phyloP scores from a whole-genome alignment of 2,113 vertebrate genomes.

The Benitochromis conjunctus region DNA sequence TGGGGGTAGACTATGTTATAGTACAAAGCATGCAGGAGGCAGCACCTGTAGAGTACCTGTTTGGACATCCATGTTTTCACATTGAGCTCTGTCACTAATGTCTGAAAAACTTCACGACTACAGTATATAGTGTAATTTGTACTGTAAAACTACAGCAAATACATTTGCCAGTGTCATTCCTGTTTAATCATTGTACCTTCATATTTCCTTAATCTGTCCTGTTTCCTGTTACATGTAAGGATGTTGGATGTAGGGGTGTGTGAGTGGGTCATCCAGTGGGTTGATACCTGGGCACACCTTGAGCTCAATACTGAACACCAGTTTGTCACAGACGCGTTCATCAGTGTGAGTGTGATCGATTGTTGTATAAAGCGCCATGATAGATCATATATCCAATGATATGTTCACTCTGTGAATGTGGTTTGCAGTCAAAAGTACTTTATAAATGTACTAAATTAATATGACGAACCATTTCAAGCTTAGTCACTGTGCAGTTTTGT shows the following conservation, averaged over 20 bases:
- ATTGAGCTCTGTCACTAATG: neutral
- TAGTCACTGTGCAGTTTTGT: neutral
- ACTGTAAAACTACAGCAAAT: neutral
- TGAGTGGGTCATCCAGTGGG: neutral
- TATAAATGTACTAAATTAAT: neutral
- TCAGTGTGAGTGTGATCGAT: neutral
- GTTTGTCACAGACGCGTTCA: neutral
- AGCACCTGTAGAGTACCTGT: neutral
- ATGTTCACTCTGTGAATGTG: neutral
- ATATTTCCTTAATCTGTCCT: neutral
- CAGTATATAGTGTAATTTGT: neutral
- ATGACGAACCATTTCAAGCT: neutral
- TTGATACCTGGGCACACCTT: neutral
- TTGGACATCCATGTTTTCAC: neutral
- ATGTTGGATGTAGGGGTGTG: neutral
- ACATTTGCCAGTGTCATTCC: neutral
- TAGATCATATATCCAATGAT: accelerated
- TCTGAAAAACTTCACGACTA: neutral
- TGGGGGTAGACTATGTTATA: neutral
- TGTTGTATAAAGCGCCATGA: neutral
- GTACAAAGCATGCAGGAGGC: neutral
- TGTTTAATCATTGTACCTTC: neutral
- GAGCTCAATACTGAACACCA: neutral
- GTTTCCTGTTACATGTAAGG: neutral
- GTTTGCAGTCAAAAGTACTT: neutral